phyloP scores from a whole-genome alignment of 2,888 invertebrate genomes.

The Coelogynopora nodosa region DNA sequence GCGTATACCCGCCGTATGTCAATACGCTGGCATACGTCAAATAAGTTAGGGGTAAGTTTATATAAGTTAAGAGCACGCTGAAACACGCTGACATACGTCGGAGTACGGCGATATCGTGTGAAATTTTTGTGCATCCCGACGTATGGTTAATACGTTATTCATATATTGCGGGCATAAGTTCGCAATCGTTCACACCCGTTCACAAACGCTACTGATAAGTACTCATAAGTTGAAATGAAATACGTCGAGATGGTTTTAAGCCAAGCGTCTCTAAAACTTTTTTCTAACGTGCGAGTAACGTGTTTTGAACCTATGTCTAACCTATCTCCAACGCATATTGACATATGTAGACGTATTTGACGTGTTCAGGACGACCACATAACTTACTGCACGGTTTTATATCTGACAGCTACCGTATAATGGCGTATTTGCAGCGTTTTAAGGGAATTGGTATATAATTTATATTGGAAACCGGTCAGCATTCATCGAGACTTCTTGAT shows the following conservation, averaged over 20 bases:
- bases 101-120: background rate
- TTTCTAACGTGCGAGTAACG: background rate
- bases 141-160: background rate
- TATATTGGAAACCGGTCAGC: constrained; percentile 35
- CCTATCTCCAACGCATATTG: background rate
- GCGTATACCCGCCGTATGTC: background rate
- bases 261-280: background rate
- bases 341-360: constrained; percentile 22
- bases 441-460: constrained; percentile 41
- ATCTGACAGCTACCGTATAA: constrained; percentile 40
- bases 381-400: constrained; percentile 43
- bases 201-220: background rate
- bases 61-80: background rate
- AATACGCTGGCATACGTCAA: background rate
- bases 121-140: background rate
- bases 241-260: too few relatives aligned
- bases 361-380: constrained; percentile 39
- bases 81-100: background rate
- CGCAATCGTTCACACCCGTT: background rate
- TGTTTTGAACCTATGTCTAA: background rate
- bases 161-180: background rate
- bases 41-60: background rate
- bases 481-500: constrained; percentile 34
- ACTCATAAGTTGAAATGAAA: background rate
- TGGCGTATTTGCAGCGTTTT: constrained; percentile 36